These are phyloP conservation scores for Orientallactaga bullata DNA, from an alignment of 2,113 vertebrate species.

Conservation along the genomic window DNA sequence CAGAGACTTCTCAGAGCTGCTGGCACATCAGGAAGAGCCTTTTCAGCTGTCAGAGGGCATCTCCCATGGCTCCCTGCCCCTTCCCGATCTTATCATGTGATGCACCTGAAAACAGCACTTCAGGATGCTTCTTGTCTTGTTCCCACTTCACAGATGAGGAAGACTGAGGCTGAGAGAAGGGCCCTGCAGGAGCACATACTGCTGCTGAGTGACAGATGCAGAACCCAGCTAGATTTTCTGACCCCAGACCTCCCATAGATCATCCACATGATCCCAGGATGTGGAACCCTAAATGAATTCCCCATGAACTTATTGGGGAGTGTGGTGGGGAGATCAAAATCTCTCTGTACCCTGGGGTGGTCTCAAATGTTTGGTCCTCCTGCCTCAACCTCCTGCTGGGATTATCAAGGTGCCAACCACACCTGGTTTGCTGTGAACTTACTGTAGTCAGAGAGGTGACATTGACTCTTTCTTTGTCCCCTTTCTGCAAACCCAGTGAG, in stretches of 20 bases:
- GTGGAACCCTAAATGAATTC: too few species aligned
- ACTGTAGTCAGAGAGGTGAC: neutral
- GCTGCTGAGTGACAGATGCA: neutral
- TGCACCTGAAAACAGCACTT: neutral
- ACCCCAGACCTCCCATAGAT: neutral
- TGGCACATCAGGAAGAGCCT: neutral
- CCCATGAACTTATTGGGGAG: fast-evolving
- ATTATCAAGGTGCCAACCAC: too few species aligned
- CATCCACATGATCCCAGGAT: neutral
- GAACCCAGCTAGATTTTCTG: neutral
- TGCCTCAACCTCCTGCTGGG: neutral
- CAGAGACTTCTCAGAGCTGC: neutral
- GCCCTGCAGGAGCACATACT: too few species aligned
- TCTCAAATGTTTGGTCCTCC: neutral
- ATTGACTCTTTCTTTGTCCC: fast-evolving
- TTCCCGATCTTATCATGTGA: neutral
- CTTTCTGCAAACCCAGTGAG: neutral
- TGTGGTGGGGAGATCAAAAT: neutral
- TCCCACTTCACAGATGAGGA: neutral
- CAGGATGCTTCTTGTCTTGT: neutral
- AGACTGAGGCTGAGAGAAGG: neutral
- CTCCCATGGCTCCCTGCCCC: neutral
- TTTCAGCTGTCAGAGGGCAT: neutral
- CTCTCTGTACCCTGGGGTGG: neutral
- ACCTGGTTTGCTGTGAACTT: neutral